Conservation (phyloP, 2,797 vertebrate genomes). For the Geotrypetes seraphini region DNA sequence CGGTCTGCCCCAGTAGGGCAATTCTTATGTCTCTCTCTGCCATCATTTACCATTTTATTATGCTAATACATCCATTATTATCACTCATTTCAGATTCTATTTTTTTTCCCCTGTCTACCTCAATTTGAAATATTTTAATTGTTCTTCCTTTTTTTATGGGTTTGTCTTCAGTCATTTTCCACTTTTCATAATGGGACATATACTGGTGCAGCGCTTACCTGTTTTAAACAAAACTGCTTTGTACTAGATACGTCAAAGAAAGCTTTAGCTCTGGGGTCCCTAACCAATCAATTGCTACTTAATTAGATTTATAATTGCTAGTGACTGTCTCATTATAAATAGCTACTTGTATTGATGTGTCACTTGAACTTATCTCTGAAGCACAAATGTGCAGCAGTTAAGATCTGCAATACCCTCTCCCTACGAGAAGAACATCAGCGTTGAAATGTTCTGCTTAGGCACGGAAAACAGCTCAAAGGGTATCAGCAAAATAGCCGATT, state of each 20-base stretch:
- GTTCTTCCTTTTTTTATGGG: too few relatives aligned
- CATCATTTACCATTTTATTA: too few relatives aligned
- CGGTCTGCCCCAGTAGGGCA: too few relatives aligned
- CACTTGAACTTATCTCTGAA: constrained; percentile 21
- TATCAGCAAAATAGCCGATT: not conserved
- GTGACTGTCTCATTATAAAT: constrained; percentile 28
- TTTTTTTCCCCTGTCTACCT: too few relatives aligned
- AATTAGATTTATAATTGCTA: constrained; percentile 36
- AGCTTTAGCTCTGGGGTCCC: constrained; percentile 10
- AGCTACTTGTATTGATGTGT: constrained; percentile 19
- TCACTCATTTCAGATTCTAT: too few relatives aligned
- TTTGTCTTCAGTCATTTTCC: not conserved
- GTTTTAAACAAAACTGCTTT: too few relatives aligned
- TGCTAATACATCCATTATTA: too few relatives aligned
- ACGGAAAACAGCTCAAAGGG: constrained; percentile 1
- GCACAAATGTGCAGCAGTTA: not conserved
- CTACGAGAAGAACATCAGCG: not conserved
- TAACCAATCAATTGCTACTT: constrained; percentile 20
- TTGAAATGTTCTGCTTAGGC: constrained; percentile 1
- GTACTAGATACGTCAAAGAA: not conserved
- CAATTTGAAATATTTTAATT: too few relatives aligned
- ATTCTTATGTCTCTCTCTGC: too few relatives aligned
- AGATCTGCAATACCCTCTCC: not conserved
- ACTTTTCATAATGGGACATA: too few relatives aligned
- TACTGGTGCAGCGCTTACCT: too few relatives aligned